A percentile compares a stretch with the other conserved stretches of the same genome.
phyloP scores from a whole-genome alignment of 1,140 invertebrate species.

The Stenopsyche tienmushanensis region DNA sequence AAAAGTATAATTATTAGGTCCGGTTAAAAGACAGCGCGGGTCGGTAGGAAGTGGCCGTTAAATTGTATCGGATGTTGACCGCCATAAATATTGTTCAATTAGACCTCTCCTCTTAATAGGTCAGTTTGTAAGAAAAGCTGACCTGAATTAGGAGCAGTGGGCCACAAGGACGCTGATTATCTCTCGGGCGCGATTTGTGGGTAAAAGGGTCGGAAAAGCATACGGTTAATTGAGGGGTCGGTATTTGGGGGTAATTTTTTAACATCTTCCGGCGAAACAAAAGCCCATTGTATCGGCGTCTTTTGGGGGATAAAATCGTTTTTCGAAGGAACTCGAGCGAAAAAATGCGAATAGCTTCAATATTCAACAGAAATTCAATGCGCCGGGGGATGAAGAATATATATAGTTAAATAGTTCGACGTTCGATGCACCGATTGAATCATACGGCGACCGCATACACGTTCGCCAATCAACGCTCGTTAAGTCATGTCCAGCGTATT shows the following conservation, averaged over 20 bases:
- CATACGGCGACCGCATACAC: too few species aligned
- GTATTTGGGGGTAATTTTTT: too few species aligned
- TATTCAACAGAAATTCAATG: too few species aligned
- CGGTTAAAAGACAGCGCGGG: too few species aligned
- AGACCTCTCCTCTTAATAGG: not conserved
- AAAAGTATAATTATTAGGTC: too few species aligned
- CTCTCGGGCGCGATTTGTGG: constrained; percentile 1
- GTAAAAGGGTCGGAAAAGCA: not conserved
- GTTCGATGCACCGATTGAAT: too few species aligned
- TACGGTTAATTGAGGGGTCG: not conserved
- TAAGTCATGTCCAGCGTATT: too few species aligned
- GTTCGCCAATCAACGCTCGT: too few species aligned
- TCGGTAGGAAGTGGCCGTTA: too few species aligned
- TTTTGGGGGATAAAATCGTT: not conserved
- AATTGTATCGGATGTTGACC: not conserved
- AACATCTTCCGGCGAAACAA: not conserved
- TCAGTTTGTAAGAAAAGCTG: constrained; percentile 19
- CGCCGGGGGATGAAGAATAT: too few species aligned
- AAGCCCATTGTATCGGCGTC: not conserved
- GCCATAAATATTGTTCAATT: constrained; percentile 22
- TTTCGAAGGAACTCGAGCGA: not conserved
- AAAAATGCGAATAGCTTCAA: too few species aligned
- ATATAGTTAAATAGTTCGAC: too few species aligned
- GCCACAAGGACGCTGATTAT: constrained; percentile 12
- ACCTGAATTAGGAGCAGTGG: constrained; percentile 19